Conservation (phyloP, 2,888 invertebrate species). For the Apodemia zela region DNA sequence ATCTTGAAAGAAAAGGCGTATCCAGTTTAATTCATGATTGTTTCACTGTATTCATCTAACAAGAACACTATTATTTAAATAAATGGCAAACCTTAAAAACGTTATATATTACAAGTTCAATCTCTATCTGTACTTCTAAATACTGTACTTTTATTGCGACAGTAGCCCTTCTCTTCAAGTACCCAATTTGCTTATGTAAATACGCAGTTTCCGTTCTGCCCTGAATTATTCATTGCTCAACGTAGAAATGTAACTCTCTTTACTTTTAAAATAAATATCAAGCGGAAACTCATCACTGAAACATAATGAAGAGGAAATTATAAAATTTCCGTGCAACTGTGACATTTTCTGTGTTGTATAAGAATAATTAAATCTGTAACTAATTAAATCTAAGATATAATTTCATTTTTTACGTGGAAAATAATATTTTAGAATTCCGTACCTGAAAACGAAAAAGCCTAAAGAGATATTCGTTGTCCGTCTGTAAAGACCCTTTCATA, state of each 20-base stretch:
- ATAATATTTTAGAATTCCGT: no score
- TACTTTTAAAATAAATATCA: slow-evolving; percentile 73
- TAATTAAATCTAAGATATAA: no score
- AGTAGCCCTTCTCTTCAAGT: slow-evolving; percentile 32
- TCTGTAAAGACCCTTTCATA: no score
- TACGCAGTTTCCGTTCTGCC: slow-evolving; percentile 72
- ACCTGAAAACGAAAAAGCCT: no score
- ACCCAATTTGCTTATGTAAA: slow-evolving; percentile 80
- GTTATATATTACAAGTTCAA: neutral
- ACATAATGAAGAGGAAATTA: slow-evolving; percentile 56
- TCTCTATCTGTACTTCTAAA: neutral
- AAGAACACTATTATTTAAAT: no score
- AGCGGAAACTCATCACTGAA: slow-evolving; percentile 40
- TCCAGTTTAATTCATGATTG: no score
- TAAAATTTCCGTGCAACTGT: slow-evolving; percentile 40
- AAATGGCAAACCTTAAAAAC: no score
- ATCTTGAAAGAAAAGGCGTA: no score
- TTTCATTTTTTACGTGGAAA: no score
- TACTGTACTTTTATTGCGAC: slow-evolving; percentile 5
- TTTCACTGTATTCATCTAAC: no score
- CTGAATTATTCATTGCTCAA: slow-evolving; percentile 74
- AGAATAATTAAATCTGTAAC: no score
- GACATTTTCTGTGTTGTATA: neutral
- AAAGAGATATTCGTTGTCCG: no score
- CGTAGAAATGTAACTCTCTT: slow-evolving; percentile 57